A percentile compares a stretch with the other conserved stretches of the same genome.
These are phyloP conservation scores for Baryphthengus martii DNA, from an alignment of 2,113 vertebrate species.

Conservation along the genomic window DNA sequence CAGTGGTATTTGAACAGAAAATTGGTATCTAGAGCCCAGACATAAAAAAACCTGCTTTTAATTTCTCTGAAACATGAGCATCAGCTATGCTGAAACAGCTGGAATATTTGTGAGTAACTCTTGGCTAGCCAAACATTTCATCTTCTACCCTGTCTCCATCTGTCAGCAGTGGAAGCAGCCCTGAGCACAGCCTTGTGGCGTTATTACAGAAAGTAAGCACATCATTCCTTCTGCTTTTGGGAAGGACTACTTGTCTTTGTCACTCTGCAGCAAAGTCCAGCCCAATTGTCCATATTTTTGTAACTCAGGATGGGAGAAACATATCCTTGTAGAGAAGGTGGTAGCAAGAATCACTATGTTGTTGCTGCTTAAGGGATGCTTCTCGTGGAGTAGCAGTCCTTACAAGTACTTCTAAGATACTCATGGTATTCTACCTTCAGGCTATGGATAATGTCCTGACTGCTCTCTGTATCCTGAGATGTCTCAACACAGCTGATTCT, in stretches of 20 bases:
- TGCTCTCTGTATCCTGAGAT: background rate
- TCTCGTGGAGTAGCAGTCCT: background rate
- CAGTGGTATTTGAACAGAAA: background rate
- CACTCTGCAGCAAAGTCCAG: background rate
- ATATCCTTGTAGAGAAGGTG: background rate
- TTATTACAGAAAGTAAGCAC: background rate
- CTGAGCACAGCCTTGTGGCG: background rate
- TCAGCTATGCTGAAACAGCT: background rate
- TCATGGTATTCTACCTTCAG: background rate
- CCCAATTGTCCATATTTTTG: background rate
- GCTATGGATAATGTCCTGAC: background rate
- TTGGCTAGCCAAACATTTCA: background rate
- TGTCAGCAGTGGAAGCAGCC: background rate
- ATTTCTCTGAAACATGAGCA: background rate
- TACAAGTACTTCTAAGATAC: background rate
- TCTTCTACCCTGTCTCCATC: background rate
- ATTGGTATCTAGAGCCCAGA: background rate
- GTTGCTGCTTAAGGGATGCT: background rate
- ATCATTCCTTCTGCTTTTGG: background rate
- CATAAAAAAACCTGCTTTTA: rapidly evolving
- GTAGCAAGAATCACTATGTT: background rate
- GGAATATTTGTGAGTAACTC: background rate
- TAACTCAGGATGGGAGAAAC: background rate
- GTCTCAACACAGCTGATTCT: background rate
- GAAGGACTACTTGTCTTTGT: background rate